Conservation (phyloP, 2,113 vertebrate species). For the Pseudorectes ferrugineus region DNA sequence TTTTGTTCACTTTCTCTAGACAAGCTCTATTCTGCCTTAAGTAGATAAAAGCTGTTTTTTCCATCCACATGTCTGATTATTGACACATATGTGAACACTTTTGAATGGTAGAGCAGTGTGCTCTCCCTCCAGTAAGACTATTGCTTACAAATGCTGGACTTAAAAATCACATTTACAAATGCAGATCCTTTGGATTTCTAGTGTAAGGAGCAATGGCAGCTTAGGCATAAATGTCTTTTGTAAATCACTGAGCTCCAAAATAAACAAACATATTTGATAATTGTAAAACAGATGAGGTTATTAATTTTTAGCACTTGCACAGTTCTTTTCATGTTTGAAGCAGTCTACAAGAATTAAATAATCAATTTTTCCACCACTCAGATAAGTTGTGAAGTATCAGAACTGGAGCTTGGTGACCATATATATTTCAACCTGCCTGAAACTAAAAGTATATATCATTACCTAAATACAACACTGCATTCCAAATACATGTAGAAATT, state of each 20-base stretch:
- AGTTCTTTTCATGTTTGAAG: not conserved
- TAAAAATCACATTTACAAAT: not conserved
- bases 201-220: not conserved
- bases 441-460: not conserved
- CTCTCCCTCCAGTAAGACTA: not conserved
- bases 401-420: not conserved
- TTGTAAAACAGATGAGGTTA: not conserved
- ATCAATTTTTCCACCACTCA: rapidly evolving
- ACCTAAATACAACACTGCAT: not conserved
- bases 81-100: not conserved
- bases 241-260: not conserved
- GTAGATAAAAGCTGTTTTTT: not conserved
- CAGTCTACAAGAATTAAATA: not conserved
- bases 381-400: not conserved
- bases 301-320: not conserved
- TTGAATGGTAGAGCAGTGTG: not conserved
- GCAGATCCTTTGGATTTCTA: not conserved
- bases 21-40: not conserved
- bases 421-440: not conserved
- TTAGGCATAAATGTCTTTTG: not conserved
- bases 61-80: not conserved
- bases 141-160: not conserved
- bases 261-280: not conserved
- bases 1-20: not conserved
- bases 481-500: not conserved